These are phyloP conservation scores for Hydrolagus affinis DNA, from an alignment of 2,113 vertebrate species.

Conservation along the genomic window DNA sequence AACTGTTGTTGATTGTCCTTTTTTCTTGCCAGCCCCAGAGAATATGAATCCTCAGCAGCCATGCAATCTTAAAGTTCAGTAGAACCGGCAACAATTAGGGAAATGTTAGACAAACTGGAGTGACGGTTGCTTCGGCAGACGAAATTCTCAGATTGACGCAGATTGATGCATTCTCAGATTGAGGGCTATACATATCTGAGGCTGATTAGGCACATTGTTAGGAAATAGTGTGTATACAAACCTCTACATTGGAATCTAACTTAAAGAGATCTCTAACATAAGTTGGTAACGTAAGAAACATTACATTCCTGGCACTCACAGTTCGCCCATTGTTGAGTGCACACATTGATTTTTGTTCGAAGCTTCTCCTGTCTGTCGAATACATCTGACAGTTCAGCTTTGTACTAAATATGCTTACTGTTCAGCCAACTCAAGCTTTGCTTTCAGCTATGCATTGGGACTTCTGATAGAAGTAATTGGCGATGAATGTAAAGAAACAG, in stretches of 20 bases:
- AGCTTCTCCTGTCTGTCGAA: background rate
- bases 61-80: background rate
- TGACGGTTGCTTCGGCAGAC: background rate
- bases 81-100: background rate
- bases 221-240: too few species aligned
- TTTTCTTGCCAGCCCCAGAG: too few species aligned
- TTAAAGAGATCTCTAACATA: background rate
- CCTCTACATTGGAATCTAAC: background rate
- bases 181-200: background rate
- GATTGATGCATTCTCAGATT: too few species aligned
- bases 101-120: background rate
- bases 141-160: background rate
- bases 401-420: background rate
- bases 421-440: background rate
- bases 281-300: background rate
- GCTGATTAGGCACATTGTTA: background rate
- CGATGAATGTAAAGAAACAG: background rate
- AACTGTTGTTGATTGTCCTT: too few species aligned
- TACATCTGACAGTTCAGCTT: background rate
- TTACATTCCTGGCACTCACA: background rate
- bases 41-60: background rate
- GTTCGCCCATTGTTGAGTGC: background rate
- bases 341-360: background rate
- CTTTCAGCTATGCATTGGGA: background rate
- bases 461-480: background rate